These are phyloP conservation scores for Myocastor coypus DNA, from an alignment of 2,113 vertebrate genomes.

Conservation along the genomic window DNA sequence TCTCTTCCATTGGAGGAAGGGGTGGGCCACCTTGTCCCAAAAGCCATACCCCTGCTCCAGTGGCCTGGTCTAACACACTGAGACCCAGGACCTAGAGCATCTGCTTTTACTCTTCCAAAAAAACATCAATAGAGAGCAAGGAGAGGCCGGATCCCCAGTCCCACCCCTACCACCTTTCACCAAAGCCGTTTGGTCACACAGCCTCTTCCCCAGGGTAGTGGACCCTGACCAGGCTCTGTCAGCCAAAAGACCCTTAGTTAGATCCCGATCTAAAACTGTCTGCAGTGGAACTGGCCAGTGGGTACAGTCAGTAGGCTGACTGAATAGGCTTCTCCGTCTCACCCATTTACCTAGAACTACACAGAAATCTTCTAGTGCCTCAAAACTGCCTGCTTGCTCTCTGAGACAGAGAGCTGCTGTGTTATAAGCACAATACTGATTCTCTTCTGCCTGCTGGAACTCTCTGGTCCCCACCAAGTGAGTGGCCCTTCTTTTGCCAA, in stretches of 20 bases:
- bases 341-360: conserved; percentile 83
- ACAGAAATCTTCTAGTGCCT: conserved; percentile 90
- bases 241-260: not conserved
- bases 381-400: conserved; percentile 86
- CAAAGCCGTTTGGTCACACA: not conserved
- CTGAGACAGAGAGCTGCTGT: conserved; percentile 87
- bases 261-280: conserved; percentile 24
- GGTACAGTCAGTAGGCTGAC: conserved; percentile 76
- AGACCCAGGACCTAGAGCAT: conserved; percentile 35
- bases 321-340: conserved; percentile 80
- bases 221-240: conserved; percentile 44
- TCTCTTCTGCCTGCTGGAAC: conserved; percentile 73
- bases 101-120: conserved; percentile 11
- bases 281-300: conserved; percentile 63
- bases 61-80: conserved; percentile 75
- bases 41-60: conserved; percentile 89
- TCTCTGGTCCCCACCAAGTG: conserved; percentile 33
- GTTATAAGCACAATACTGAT: conserved; percentile 90
- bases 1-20: not conserved
- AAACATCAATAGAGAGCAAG: not conserved
- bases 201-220: not conserved
- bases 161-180: no score
- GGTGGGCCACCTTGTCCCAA: conserved; percentile 83
- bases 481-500: conserved; percentile 18
- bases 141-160: not conserved